These are phyloP conservation scores for Muscicapa adusta DNA, from an alignment of 2,113 vertebrate species.

Conservation along the genomic window DNA sequence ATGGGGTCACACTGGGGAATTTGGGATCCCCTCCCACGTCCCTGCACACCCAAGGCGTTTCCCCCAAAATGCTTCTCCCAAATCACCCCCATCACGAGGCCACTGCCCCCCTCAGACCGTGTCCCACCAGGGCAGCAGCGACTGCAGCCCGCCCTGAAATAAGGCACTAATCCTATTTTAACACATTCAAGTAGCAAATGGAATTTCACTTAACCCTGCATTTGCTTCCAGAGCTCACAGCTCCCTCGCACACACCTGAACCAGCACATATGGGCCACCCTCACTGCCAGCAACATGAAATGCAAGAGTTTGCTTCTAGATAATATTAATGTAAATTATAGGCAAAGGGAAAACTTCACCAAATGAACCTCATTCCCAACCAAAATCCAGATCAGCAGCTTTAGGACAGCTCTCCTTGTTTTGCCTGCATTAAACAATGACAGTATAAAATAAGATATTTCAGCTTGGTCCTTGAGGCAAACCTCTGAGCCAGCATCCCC, in stretches of 20 bases:
- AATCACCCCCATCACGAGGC: fast-evolving
- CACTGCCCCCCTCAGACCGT: fast-evolving
- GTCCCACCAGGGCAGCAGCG: neutral
- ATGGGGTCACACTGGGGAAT: too few species aligned
- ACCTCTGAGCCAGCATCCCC: neutral
- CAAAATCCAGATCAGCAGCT: neutral
- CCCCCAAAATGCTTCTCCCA: neutral
- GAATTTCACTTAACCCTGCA: neutral
- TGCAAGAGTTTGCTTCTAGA: neutral
- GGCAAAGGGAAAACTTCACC: neutral
- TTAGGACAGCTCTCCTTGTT: neutral
- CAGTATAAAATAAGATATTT: neutral
- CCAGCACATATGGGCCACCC: neutral
- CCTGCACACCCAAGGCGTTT: too few species aligned
- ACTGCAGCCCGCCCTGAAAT: fast-evolving
- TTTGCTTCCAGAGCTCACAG: neutral
- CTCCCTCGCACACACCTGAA: neutral
- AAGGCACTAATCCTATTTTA: neutral
- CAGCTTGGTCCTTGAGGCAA: neutral
- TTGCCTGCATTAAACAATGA: neutral
- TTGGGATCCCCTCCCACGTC: too few species aligned
- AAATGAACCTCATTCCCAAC: neutral
- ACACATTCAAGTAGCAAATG: neutral
- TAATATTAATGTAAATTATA: neutral
- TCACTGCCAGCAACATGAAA: neutral